Evolutionary conservation across 2,888 invertebrate genomes (phyloP).

Genomic region (Apomyelois bistriatella): DNA sequence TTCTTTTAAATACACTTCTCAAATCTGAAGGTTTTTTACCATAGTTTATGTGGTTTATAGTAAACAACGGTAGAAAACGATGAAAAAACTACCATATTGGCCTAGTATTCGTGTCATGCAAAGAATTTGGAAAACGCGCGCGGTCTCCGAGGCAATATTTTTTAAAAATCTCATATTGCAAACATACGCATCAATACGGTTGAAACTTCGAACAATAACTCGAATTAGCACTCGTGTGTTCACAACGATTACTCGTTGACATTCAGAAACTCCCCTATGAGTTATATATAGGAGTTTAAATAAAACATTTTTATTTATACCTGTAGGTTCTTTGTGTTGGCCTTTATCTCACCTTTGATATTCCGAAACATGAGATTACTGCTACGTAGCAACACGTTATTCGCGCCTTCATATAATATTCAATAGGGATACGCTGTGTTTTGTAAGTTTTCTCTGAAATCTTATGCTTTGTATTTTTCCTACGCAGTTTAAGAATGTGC

Average conservation of each 20-base stretch:
- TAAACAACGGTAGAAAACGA: no score
- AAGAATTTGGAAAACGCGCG: no score
- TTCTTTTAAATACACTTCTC: no score
- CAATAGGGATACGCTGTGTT: constrained; percentile 33
- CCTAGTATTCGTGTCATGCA: no score
- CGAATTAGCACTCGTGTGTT: not conserved
- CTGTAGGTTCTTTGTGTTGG: constrained; percentile 19
- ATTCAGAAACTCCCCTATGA: not conserved
- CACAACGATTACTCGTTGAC: not conserved
- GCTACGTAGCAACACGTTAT: constrained; percentile 20
- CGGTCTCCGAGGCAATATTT: no score
- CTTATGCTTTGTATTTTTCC: constrained; percentile 13
- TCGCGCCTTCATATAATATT: constrained; percentile 38
- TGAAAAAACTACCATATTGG: no score
- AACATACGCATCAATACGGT: no score
- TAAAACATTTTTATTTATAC: constrained; percentile 11
- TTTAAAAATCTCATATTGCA: no score
- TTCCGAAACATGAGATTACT: constrained; percentile 27
- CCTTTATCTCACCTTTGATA: constrained; percentile 29
- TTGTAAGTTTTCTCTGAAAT: constrained; percentile 25
- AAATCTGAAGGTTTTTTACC: no score
- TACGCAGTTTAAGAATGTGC: not conserved
- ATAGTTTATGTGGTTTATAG: no score
- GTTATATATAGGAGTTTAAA: constrained; percentile 1
- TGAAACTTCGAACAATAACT: not conserved